phyloP scores from a whole-genome alignment of 2,888 invertebrate species.

The Schizotus pectinicornis region DNA sequence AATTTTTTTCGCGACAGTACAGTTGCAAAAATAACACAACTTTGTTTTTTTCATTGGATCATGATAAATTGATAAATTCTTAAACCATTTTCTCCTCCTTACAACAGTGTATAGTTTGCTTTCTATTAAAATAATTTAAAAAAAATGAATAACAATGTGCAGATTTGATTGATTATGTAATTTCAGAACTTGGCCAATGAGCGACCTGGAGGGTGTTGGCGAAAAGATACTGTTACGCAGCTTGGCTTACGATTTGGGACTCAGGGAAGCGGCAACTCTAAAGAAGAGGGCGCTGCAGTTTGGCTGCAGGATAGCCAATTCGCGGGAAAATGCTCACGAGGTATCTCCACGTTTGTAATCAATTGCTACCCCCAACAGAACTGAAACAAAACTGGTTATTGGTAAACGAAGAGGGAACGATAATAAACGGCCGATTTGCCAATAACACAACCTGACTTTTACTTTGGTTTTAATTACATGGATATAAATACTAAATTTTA shows the following conservation, averaged over 20 bases:
- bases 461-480: conserved; percentile 12
- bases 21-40: no score
- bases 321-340: conserved; percentile 86
- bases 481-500: conserved; percentile 25
- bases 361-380: no score
- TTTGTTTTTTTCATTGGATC: no score
- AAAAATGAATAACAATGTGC: no score
- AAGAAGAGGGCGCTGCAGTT: conserved; percentile 97
- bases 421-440: no score
- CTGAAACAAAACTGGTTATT: no score
- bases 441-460: no score
- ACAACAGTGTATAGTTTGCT: background rate
- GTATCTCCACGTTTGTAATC: conserved; percentile 60
- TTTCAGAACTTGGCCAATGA: conserved; percentile 11
- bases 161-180: background rate
- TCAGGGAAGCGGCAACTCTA: conserved; percentile 68
- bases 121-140: background rate
- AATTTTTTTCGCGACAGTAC: no score
- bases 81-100: no score
- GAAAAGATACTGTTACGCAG: conserved; percentile 89
- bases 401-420: no score
- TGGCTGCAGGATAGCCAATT: conserved; percentile 93
- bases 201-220: conserved; percentile 73
- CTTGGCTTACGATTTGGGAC: conserved; percentile 71
- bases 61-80: no score